Evolutionary conservation across 2,888 invertebrate genomes (phyloP).

Genomic region (Polymixis flavicincta): DNA sequence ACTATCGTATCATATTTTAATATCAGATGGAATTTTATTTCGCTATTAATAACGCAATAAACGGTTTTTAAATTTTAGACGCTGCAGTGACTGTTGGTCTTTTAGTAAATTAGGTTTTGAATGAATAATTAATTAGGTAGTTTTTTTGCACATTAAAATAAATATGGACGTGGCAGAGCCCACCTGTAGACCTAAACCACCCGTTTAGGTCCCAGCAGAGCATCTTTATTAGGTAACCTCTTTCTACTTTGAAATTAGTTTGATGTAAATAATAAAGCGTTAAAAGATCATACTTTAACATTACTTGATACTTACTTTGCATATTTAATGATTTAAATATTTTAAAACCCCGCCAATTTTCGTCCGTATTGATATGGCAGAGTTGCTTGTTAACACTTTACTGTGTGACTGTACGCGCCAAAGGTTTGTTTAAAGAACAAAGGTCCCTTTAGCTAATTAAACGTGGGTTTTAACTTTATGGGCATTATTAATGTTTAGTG

Average conservation of each 20-base stretch:
- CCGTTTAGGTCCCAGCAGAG: conserved; percentile 16
- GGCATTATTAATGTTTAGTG: conserved; percentile 52
- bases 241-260: not conserved
- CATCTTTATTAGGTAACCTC: not conserved
- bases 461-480: conserved; percentile 46
- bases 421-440: conserved; percentile 47
- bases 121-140: conserved; percentile 43
- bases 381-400: conserved; percentile 34
- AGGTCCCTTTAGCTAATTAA: conserved; percentile 45
- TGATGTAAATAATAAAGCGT: not conserved
- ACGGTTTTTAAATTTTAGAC: conserved; percentile 42
- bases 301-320: too few species aligned
- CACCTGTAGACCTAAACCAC: conserved; percentile 21
- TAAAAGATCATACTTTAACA: not conserved
- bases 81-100: conserved; percentile 22
- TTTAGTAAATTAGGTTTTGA: conserved; percentile 27
- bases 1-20: conserved; percentile 49
- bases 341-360: not conserved
- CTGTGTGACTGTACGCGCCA: conserved; percentile 29
- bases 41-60: conserved; percentile 52
- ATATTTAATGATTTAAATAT: conserved; percentile 2
- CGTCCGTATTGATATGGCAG: not conserved
- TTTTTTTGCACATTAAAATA: conserved; percentile 22
- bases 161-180: not conserved
- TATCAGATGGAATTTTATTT: conserved; percentile 55